These are phyloP conservation scores for Phenganax subtilis DNA, from an alignment of 92 coral and sea anemone species.

Conservation along the genomic window DNA sequence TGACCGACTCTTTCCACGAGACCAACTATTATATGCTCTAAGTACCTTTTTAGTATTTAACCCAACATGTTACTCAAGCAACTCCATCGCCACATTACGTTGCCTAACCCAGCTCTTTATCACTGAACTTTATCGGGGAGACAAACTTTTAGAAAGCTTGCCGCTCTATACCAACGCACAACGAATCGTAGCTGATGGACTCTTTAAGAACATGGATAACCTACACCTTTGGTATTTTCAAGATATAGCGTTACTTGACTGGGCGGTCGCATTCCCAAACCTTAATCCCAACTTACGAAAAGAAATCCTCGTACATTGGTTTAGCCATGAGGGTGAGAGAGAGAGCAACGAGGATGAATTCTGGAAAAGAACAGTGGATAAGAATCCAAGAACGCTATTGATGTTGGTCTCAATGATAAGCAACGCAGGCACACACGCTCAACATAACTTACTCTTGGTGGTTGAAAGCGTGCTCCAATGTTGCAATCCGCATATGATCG, in stretches of 20 bases:
- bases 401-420: constrained; percentile 4
- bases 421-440: constrained; percentile 13
- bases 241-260: constrained; percentile 53
- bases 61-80: constrained; percentile 42
- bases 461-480: constrained; percentile 2
- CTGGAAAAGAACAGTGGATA: constrained; percentile 15
- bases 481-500: neutral
- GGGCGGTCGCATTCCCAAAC: constrained; percentile 58
- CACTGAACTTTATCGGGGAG: constrained; percentile 30
- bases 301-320: constrained; percentile 42
- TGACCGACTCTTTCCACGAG: constrained; percentile 56
- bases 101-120: constrained; percentile 57
- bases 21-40: constrained; percentile 50
- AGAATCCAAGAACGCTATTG: constrained; percentile 10
- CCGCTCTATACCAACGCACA: constrained; percentile 9
- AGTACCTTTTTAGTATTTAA: constrained; percentile 58
- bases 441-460: neutral
- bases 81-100: constrained; percentile 46
- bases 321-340: constrained; percentile 17
- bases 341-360: neutral
- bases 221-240: constrained; percentile 48
- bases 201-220: constrained; percentile 44
- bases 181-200: constrained; percentile 30
- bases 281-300: constrained; percentile 54
- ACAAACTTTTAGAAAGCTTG: constrained; percentile 21